phyloP scores from a whole-genome alignment of 37 sponge, comb jelly and placozoan species.

The Corticium candelabrum region DNA sequence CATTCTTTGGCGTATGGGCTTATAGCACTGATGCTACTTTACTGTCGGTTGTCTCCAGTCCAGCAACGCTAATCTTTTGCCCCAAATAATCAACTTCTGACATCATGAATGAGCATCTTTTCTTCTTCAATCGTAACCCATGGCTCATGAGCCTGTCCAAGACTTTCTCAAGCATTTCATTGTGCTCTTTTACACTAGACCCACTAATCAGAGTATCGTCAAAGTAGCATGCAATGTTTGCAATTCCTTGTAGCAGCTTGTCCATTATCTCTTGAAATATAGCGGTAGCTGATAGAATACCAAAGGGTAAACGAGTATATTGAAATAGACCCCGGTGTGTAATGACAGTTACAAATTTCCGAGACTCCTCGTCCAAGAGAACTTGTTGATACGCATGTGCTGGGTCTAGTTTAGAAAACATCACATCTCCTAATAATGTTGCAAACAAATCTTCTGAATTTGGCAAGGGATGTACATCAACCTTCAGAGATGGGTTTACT shows the following conservation, averaged over 20 bases:
- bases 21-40: neutral
- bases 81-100: slow-evolving; percentile 21
- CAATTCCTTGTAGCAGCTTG: no score
- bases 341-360: neutral
- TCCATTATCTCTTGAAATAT: no score
- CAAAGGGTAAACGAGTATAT: no score
- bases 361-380: slow-evolving; percentile 13
- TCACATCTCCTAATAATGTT: slow-evolving; percentile 9
- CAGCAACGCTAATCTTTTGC: slow-evolving; percentile 14
- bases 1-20: slow-evolving; percentile 2
- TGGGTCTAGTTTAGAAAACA: slow-evolving; percentile 18
- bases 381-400: slow-evolving; percentile 27
- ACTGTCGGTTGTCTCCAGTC: slow-evolving; percentile 13
- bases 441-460: slow-evolving; percentile 29
- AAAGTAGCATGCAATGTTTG: no score
- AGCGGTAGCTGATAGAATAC: no score
- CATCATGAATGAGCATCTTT: slow-evolving; percentile 18
- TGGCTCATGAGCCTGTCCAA: slow-evolving; percentile 6
- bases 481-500: slow-evolving; percentile 6
- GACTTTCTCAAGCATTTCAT: slow-evolving; percentile 9
- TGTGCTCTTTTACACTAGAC: no score
- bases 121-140: slow-evolving; percentile 18
- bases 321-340: no score
- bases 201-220: no score
- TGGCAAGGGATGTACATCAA: slow-evolving; percentile 28